Conservation (phyloP, 2,113 vertebrate species). For the Delphinapterus leucas region DNA sequence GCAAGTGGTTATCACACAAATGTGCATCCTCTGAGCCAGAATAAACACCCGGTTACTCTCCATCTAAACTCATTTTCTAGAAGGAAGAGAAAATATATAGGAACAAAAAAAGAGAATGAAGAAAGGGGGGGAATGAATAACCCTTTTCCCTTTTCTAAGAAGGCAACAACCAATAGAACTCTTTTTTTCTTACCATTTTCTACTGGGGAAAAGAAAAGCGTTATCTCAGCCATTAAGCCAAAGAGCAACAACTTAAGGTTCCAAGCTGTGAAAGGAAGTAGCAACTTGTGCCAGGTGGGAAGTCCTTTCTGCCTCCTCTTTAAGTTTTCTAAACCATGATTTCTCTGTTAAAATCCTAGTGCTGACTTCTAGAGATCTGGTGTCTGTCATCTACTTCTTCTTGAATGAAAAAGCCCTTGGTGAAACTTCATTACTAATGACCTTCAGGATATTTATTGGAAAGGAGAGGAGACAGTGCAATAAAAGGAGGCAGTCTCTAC, state of each 20-base stretch:
- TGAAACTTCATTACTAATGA: constrained; percentile 72
- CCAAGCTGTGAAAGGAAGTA: constrained; percentile 78
- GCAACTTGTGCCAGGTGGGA: constrained; percentile 79
- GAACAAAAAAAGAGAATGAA: neutral
- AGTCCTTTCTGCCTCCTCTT: constrained; percentile 76
- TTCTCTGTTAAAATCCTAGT: constrained; percentile 58
- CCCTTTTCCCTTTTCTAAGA: constrained; percentile 71
- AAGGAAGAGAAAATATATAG: constrained; percentile 75
- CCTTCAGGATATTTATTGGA: constrained; percentile 77
- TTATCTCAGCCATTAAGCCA: constrained; percentile 72
- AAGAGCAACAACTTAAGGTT: constrained; percentile 75
- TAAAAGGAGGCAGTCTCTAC: constrained; percentile 57
- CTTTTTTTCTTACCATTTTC: constrained; percentile 44
- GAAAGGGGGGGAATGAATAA: constrained; percentile 68
- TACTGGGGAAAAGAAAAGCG: constrained; percentile 58
- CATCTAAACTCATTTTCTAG: constrained; percentile 76
- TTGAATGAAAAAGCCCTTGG: constrained; percentile 60
- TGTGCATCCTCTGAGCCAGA: constrained; percentile 75
- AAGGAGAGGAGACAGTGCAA: constrained; percentile 52
- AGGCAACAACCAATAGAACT: constrained; percentile 69
- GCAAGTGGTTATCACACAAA: constrained; percentile 79
- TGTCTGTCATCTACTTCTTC: constrained; percentile 54
- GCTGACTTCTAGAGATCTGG: constrained; percentile 68
- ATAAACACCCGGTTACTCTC: constrained; percentile 80
- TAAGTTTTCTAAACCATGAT: constrained; percentile 72